A percentile compares a stretch with the other conserved stretches of the same genome.
phyloP scores from a whole-genome alignment of 2,888 invertebrate species.

The Entomobrya proxima region DNA sequence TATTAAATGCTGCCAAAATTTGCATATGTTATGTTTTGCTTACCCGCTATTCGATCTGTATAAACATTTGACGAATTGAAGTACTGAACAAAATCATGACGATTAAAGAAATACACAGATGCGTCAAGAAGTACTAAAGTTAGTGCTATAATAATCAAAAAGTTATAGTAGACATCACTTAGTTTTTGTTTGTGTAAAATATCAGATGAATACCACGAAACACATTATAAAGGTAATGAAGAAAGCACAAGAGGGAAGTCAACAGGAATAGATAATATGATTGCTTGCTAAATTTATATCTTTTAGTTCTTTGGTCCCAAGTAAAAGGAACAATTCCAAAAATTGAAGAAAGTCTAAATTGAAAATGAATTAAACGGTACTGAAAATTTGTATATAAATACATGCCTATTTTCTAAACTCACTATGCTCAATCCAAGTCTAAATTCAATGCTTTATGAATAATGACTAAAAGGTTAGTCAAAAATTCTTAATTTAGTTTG shows the following conservation, averaged over 20 bases:
- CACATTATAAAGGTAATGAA: not conserved
- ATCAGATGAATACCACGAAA: not conserved
- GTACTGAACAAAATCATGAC: not conserved
- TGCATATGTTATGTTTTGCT: no score
- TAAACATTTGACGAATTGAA: not conserved
- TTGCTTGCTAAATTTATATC: not conserved
- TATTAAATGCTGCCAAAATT: no score
- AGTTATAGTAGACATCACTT: no score
- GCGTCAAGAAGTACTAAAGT: not conserved
- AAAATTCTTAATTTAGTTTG: no score
- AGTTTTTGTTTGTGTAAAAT: no score
- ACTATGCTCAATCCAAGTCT: no score
- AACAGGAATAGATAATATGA: not conserved
- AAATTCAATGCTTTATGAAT: no score
- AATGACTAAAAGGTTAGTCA: no score
- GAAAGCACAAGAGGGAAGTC: not conserved
- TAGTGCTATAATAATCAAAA: not conserved
- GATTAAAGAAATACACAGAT: not conserved
- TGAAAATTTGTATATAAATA: not conserved
- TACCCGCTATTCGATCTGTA: not conserved
- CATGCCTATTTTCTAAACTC: not conserved
- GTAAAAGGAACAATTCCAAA: not conserved
- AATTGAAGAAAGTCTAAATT: not conserved
- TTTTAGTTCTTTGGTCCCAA: not conserved
- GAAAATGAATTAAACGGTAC: not conserved